Evolutionary conservation across 2,888 invertebrate species (phyloP).

Genomic region (Agriopis leucophaearia): DNA sequence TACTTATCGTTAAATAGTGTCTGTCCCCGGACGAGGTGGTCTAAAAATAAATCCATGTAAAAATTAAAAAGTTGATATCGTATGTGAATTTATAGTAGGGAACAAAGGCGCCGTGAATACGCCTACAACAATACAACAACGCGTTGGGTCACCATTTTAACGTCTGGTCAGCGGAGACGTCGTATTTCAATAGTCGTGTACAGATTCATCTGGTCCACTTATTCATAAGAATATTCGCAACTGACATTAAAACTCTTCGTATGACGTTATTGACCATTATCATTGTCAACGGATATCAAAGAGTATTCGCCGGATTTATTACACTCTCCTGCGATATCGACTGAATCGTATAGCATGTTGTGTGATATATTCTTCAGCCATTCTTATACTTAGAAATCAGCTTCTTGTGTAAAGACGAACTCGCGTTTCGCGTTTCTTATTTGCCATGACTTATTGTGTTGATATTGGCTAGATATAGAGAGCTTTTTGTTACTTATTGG

Average conservation of each 20-base stretch:
- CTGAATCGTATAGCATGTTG: conserved; percentile 61
- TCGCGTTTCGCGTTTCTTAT: conserved; percentile 47
- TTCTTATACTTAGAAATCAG: conserved; percentile 49
- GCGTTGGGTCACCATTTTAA: conserved; percentile 68
- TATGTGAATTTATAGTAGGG: conserved; percentile 59
- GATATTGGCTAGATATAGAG: conserved; percentile 56
- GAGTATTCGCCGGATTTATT: conserved; percentile 73
- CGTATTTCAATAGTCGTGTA: conserved; percentile 82
- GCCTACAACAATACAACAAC: conserved; percentile 72
- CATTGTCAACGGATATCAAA: conserved; percentile 76
- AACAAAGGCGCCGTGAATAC: conserved; percentile 70
- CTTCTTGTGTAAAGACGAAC: conserved; percentile 45
- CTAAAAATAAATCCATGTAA: not conserved
- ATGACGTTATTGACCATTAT: conserved; percentile 73
- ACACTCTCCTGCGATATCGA: conserved; percentile 60
- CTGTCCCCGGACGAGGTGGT: not conserved
- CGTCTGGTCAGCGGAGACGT: conserved; percentile 67
- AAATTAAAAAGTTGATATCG: conserved; percentile 32
- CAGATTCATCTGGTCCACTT: conserved; percentile 79
- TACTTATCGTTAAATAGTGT: not conserved
- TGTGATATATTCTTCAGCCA: conserved; percentile 63
- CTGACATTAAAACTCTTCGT: conserved; percentile 78
- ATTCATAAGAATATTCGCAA: conserved; percentile 76
- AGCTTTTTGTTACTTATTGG: conserved; percentile 44
- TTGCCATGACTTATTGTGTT: conserved; percentile 53